Evolutionary conservation across 2,113 vertebrate genomes (phyloP), one percentile per base, ranked within the genome.

Genomic region (Onychostruthus taczanowskii): DNA sequence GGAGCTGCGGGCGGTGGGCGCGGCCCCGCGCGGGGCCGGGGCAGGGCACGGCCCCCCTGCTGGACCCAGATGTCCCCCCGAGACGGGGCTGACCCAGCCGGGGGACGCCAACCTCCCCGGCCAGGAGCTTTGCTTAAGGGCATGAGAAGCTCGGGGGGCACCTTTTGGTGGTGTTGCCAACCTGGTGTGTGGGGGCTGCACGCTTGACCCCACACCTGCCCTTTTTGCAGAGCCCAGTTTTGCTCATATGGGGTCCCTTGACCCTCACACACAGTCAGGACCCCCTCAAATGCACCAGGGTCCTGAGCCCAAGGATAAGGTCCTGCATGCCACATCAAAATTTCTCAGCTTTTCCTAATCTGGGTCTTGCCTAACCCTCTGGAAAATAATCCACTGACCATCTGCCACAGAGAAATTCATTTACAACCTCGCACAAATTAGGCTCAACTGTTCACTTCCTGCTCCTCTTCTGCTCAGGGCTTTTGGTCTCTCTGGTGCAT

Each of bases 371-470:
- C 92, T 90, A 93, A 59, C 92, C 50, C 82, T 63, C 86, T 84
- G 90, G 90, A 93, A 96, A 95, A 87, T 89, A 96, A 96, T 95
- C 96, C 73, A 67, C 52, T 87, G 93, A 62, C 95, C 94, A 94
- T 95, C 96, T 96, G 96, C 79, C 64, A 44, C 86, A 31, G 43
- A 9, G 72, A 59, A 93, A 91, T 88, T 94, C 20, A 27, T 88
- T 91, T 96, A 92, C 72, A 88, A 2, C 72, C 75, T 68, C 7
- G 1, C 43, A 70, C 86, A 90, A 86, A 86, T 84, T 77, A 47
- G 86, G 72, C 73, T 95, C 88, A 63, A 27, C 76, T 86, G 79
- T 58, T 90, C 79, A 77, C 72, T 91, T 88, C 20, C 46, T 56
- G 62, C 85, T 76, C n/a, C 33, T 30, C 27, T 86, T 75, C 26